Conservation (phyloP, 2,888 invertebrate genomes). For the Corbicula japonica region DNA sequence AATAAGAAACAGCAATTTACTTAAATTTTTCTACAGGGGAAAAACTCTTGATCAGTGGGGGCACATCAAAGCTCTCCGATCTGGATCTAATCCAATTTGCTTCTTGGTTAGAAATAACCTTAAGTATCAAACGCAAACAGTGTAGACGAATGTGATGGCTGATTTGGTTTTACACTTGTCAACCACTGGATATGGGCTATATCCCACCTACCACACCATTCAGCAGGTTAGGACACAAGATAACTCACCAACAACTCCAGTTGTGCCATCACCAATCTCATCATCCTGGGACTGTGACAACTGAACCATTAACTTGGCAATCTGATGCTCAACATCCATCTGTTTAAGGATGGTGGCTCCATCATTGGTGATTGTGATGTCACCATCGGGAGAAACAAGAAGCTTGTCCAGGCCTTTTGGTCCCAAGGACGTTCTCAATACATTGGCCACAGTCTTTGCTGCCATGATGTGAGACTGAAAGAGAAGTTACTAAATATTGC, state of each 20-base stretch:
- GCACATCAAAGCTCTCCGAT: too few relatives aligned
- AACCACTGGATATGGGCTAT: too few relatives aligned
- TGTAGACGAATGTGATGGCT: too few relatives aligned
- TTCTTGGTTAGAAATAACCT: too few relatives aligned
- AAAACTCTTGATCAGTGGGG: too few relatives aligned
- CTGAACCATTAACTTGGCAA: slow-evolving; percentile 99
- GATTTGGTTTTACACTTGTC: too few relatives aligned
- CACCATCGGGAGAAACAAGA: slow-evolving; percentile 98
- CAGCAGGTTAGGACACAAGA: too few relatives aligned
- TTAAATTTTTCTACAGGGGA: too few relatives aligned
- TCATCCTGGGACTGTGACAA: slow-evolving; percentile 99
- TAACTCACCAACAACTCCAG: slow-evolving; percentile 94
- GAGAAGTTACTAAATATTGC: not conserved
- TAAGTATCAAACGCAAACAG: too few relatives aligned
- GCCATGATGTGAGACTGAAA: slow-evolving; percentile 98
- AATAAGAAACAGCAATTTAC: too few relatives aligned
- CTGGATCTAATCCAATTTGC: too few relatives aligned
- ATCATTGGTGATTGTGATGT: slow-evolving; percentile 99
- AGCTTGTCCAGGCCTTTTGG: slow-evolving; percentile 99
- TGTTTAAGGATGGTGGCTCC: slow-evolving; percentile 99
- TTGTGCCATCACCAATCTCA: slow-evolving; percentile 99
- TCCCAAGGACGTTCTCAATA: slow-evolving; percentile 96
- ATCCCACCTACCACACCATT: too few relatives aligned
- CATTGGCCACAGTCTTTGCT: slow-evolving; percentile 96
- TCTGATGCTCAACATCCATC: slow-evolving; percentile 99